Evolutionary conservation across 2,888 invertebrate genomes (phyloP).

Genomic region (Hydroisotoma schaefferi): DNA sequence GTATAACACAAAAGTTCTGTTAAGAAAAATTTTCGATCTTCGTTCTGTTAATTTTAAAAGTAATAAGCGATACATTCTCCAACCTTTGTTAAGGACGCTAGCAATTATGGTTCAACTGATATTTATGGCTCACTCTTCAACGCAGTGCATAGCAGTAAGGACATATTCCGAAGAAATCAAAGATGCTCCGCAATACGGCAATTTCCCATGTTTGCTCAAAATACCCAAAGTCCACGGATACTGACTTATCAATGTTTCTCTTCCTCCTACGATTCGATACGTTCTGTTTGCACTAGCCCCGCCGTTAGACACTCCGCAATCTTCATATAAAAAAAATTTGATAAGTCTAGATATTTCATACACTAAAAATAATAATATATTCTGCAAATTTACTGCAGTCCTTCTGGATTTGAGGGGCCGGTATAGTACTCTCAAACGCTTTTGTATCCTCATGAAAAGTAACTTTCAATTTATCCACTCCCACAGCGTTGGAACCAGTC

Average conservation of each 20-base stretch:
- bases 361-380: neutral
- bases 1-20: too few relatives aligned
- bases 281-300: slow-evolving; percentile 28
- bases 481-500: slow-evolving; percentile 24
- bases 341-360: neutral
- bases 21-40: too few relatives aligned
- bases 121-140: slow-evolving; percentile 68
- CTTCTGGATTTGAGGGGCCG: slow-evolving; percentile 16
- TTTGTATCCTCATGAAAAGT: slow-evolving; percentile 6
- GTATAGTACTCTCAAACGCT: slow-evolving; percentile 32
- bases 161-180: slow-evolving; percentile 55
- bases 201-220: slow-evolving; percentile 27
- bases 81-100: too few relatives aligned
- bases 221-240: slow-evolving; percentile 48
- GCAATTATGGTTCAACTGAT: too few relatives aligned
- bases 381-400: slow-evolving; percentile 36
- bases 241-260: slow-evolving; percentile 38
- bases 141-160: slow-evolving; percentile 76
- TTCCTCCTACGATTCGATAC: slow-evolving; percentile 44
- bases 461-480: slow-evolving; percentile 20
- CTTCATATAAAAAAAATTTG: slow-evolving; percentile 17
- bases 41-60: too few relatives aligned
- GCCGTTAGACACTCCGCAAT: slow-evolving; percentile 42
- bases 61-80: too few relatives aligned
- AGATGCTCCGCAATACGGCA: slow-evolving; percentile 63